phyloP scores from a whole-genome alignment of 2,113 vertebrate species.

The zebrafish (Danio rerio) region GRCz12tu NC_133187.1:20034501-20035000 shows the following conservation, averaged over 20 bases:
- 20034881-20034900: conserved; percentile 72
- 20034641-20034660: conserved; percentile 97
- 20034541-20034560: neutral
- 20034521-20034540: conserved; percentile 35
- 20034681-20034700: conserved; percentile 94
- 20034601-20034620: conserved; percentile 82
- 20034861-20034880: conserved; percentile 93
- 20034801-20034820: conserved; percentile 88
- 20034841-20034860: conserved; percentile 92
- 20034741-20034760: neutral
- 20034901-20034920: neutral
- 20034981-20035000: too few relatives aligned
- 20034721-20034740: neutral
- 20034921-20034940: too few relatives aligned
- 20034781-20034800: conserved; percentile 98
- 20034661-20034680: conserved; percentile 88
- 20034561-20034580: neutral
- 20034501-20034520: conserved; percentile 90
- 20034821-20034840: conserved; percentile 85
- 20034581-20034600: neutral
- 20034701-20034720: neutral
- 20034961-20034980: too few relatives aligned
- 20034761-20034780: neutral
- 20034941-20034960: too few relatives aligned
- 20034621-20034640: conserved; percentile 88